Evolutionary conservation across 2,888 invertebrate genomes (phyloP).

Genomic region (Unio delphinus): DNA sequence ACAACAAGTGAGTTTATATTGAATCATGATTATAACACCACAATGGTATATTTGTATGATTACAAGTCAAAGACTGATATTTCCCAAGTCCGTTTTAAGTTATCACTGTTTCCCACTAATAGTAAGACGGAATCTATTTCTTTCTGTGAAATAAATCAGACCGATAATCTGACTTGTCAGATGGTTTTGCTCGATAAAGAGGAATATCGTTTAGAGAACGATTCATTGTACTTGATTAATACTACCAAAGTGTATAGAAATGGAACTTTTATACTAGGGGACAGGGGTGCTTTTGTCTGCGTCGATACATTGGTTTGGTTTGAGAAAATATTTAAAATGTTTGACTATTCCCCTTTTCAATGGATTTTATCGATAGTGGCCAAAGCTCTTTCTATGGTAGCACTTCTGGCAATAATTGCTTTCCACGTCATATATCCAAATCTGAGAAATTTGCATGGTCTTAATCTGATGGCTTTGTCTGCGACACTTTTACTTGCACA

Average conservation of each 20-base stretch:
- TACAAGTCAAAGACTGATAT: too few species aligned
- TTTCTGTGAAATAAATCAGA: not conserved
- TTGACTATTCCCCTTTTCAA: constrained; percentile 6
- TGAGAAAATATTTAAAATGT: constrained; percentile 7
- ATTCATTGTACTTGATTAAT: constrained; percentile 2
- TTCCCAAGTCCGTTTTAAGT: too few species aligned
- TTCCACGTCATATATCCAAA: constrained; percentile 6
- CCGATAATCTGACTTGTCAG: constrained; percentile 4
- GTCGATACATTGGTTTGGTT: constrained; percentile 1
- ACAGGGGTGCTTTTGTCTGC: constrained; percentile 8
- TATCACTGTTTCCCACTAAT: too few species aligned
- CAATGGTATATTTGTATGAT: too few species aligned
- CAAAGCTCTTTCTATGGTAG: constrained; percentile 10
- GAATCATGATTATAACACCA: too few species aligned
- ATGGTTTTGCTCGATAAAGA: constrained; percentile 6
- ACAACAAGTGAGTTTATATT: too few species aligned
- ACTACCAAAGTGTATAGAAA: not conserved
- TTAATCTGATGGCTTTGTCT: constrained; percentile 16
- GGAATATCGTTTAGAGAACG: constrained; percentile 8
- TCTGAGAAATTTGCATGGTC: constrained; percentile 18
- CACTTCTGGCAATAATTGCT: constrained; percentile 4
- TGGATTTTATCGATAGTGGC: constrained; percentile 12
- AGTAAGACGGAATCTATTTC: not conserved
- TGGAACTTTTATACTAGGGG: too few species aligned
- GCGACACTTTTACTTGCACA: constrained; percentile 9